Evolutionary conservation across 2,113 vertebrate species (phyloP), one percentile per base, ranked within the genome.

Genomic region (Zosterops lateralis): DNA sequence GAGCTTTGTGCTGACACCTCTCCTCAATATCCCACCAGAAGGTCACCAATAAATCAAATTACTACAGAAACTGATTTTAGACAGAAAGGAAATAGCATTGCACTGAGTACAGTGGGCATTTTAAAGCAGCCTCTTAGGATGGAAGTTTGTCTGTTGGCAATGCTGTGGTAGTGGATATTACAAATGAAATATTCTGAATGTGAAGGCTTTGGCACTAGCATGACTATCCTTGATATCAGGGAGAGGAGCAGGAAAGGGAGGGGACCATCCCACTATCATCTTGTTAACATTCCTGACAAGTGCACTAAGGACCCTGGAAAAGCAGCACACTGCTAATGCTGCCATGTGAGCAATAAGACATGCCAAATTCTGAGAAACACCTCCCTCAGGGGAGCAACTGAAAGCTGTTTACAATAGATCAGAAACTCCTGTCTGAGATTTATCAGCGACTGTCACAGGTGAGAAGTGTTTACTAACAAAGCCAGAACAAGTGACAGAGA

Each of bases 391-490:
- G 94, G 90, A 95, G 90, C 91, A 79, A 86, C 71, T 67, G 89
- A 95, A 76, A 91, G 88, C 67, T 96, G 93, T 96, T 96, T 96
- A 90, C 88, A 95, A 90, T 72, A 94, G 79, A 96, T 70, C 74
- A 95, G 94, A 74, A 94, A 84, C 72, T 93, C 82, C 85, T 96
- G 95, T 76, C 90, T 92, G 64, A 93, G 86, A 97, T 96, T 89
- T 96, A 95, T 93, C 95, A 96, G 85, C 1, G 5, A 75, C 93
- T 95, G 93, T 95, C 95, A 95, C 95, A 96, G 89, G 93, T 96
- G 88, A 96, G 94, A 95, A 92, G 82, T 93, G 92, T 96, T 97
- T 95, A 95, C 94, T 91, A 94, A 96, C 94, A 96, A 95, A 95
- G 89, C 70, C 84, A 71, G 92, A 97, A 93, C 72, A 84, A 96